Base-by-base conservation (phyloP, 2,888 invertebrate species). In the Thera obeliscata region DNA sequence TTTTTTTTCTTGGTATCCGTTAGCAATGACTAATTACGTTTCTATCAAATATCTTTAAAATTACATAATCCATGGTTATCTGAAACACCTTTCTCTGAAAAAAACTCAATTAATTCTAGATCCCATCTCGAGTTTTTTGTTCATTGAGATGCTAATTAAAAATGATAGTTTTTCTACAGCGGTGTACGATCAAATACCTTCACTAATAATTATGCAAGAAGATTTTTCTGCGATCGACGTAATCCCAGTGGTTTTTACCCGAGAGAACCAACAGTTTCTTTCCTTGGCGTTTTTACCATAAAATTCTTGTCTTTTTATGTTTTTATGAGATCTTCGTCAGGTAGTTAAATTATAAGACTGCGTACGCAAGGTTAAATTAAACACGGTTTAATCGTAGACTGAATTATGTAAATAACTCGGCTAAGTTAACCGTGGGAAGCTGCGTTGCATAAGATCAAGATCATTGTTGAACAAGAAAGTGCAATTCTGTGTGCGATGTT, bases 371-470 rank as follows among this genome's bases (percentile, higher is more conserved):
- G 65, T 69, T 65, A 61, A 50, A 56, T 46, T 36, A 59, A 60
- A 58, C 61, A 59, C 65, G 49, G 58, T 58, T 67, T 64, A 58
- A 64, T 55, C 61, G 41, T 69, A 65, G 50, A 56, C 41, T 56
- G 41, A 12, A 48, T 60, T 62, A 64, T 61, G 60, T 69, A 62
- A 60, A 66, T 60, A 56, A 66, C 65, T 63, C 67, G 56, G 67
- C 41, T 64, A 66, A 62, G 66, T 56, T 68, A 64, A 64, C 64
- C 70, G 73, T 73, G 73, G 67, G 73, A 73, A 73, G 52, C 38
- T n/a, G 63, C 33, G 59, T 73, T 73, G 65, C 73, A 65, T 70
- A 73, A 73, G 63, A 73, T 67, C 69, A 65, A 69, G 70, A 73
- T 73, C 61, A 63, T 71, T 70, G 70, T 67, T 55, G 35, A 59